Conservation (phyloP, 2,113 vertebrate species). For the Anarrhichthys ocellatus region DNA sequence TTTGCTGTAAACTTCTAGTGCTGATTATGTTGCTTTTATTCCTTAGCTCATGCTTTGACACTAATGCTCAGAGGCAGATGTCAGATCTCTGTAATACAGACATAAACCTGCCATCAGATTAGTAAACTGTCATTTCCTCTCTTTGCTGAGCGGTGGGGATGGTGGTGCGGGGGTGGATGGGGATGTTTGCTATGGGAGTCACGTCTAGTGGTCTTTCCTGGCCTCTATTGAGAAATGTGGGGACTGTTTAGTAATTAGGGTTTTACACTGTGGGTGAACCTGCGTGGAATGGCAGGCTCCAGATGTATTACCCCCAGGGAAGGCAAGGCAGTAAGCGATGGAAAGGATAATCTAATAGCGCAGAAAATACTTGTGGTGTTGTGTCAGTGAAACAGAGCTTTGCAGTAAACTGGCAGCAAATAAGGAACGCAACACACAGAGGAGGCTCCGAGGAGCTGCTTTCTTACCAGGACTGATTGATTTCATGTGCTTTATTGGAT, state of each 20-base stretch:
- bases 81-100: conserved; percentile 49
- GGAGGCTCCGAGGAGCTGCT: background rate
- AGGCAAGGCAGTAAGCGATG: background rate
- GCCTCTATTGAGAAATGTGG: conserved; percentile 29
- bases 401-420: background rate
- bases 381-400: conserved; percentile 4
- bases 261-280: conserved; percentile 31
- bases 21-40: conserved; percentile 20
- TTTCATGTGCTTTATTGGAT: conserved; percentile 28
- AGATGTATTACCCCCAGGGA: conserved; percentile 19
- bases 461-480: conserved; percentile 15
- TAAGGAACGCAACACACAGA: conserved; percentile 1
- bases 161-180: background rate
- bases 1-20: conserved; percentile 18
- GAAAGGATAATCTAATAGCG: conserved; percentile 3
- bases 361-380: background rate
- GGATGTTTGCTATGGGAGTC: conserved; percentile 39
- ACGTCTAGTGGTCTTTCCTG: conserved; percentile 47
- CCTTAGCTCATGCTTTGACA: conserved; percentile 20
- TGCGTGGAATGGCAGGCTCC: background rate
- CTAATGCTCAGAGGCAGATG: conserved; percentile 58
- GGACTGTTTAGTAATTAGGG: conserved; percentile 42
- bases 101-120: conserved; percentile 55
- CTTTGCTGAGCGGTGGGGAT: background rate
- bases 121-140: conserved; percentile 43